Evolutionary conservation across 2,113 vertebrate species (phyloP).

Genomic region (Neomonachus schauinslandi): DNA sequence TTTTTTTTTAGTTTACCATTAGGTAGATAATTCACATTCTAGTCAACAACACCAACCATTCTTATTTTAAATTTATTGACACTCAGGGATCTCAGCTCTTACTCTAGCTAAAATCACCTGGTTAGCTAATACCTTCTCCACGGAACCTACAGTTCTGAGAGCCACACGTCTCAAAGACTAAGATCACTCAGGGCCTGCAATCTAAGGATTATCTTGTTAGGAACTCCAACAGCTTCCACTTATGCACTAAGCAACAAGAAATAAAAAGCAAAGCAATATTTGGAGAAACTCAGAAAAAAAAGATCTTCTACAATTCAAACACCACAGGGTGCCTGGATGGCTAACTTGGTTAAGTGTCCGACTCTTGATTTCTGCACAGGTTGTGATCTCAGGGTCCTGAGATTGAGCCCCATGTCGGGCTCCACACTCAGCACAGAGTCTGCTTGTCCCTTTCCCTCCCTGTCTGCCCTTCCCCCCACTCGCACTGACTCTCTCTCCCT

Average conservation of each 20-base stretch:
- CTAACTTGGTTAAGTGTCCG: too few relatives aligned
- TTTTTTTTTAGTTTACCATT: background rate
- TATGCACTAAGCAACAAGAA: background rate
- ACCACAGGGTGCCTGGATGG: background rate
- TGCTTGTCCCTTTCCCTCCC: too few relatives aligned
- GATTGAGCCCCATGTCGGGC: too few relatives aligned
- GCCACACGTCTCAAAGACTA: background rate
- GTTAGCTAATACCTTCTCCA: background rate
- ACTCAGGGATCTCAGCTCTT: background rate
- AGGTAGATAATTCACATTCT: background rate
- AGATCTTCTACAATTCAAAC: background rate
- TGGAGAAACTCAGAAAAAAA: background rate
- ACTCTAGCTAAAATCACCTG: background rate
- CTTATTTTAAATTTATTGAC: background rate
- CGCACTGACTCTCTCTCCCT: background rate
- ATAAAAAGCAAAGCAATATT: background rate
- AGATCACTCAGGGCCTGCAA: background rate
- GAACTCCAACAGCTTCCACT: background rate
- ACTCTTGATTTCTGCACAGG: background rate
- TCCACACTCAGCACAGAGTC: too few relatives aligned
- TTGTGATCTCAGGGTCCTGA: too few relatives aligned
- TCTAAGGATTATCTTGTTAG: background rate
- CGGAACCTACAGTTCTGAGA: background rate
- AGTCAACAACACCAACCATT: background rate
- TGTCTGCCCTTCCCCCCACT: too few relatives aligned